A percentile compares a stretch with the other conserved stretches of the same genome.
Conservation (phyloP, 92 coral and sea anemone genomes). For the Umimayanthus chanpuru region DNA sequence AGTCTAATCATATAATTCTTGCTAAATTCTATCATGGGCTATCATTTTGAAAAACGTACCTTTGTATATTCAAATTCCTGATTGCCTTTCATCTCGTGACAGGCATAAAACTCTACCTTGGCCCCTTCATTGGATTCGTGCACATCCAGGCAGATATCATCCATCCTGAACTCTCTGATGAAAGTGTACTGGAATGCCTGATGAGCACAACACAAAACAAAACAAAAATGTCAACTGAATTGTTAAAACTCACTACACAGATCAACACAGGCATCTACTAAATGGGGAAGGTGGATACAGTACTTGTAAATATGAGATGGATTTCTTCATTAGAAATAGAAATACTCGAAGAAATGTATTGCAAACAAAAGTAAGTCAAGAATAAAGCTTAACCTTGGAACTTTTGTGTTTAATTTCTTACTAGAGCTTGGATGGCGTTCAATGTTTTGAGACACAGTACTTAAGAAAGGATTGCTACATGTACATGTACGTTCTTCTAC, state of each 20-base stretch:
- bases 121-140: constrained; percentile 80
- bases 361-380: no score
- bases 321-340: no score
- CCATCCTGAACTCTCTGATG: constrained; percentile 78
- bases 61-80: constrained; percentile 90
- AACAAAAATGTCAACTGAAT: not conserved
- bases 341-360: not conserved
- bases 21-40: no score
- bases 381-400: no score
- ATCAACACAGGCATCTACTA: no score
- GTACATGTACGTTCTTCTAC: no score
- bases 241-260: not conserved
- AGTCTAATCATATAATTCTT: not conserved
- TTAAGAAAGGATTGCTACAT: no score
- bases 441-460: no score
- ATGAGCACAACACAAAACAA: not conserved
- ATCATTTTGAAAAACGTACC: constrained; percentile 53
- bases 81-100: constrained; percentile 96
- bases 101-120: constrained; percentile 76
- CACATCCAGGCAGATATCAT: constrained; percentile 89
- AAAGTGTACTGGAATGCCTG: constrained; percentile 92
- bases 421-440: no score
- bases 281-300: no score
- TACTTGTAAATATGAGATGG: no score
- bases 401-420: no score